Evolutionary conservation across 2,113 vertebrate genomes (phyloP), one percentile per base, ranked within the genome.

Genomic region (Gallinago paraguaiae): DNA sequence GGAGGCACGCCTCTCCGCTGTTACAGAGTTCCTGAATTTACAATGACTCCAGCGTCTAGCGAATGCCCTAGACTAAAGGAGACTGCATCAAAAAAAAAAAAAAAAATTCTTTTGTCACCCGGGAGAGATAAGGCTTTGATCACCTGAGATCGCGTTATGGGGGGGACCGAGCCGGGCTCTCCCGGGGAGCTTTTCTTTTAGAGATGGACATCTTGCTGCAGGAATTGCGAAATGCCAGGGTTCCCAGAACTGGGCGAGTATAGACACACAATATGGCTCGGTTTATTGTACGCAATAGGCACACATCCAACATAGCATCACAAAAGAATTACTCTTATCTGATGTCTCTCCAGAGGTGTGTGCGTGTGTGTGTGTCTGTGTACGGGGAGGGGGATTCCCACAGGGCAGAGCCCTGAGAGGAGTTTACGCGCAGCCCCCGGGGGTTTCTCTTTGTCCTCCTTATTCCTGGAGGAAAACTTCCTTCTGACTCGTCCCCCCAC

Each of bases 41-140:
- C 89, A 94, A 95, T 87, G 94, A 94, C 93, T 95, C 76, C 50
- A 76, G 28, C 90, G 60, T 91, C 87, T 95, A 87, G 85, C 92
- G 93, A 96, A 97, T 92, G 96, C 94, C 97, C 96, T 97, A 96
- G 84, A 79, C 96, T 92, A 97, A 96, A 98, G 97, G 95, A 97
- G 96, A 97, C 94, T 97, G 96, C 94, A 93, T 95, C 27, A 45
- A 46, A 78, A 88, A 83, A 91, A 59, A 19, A 31, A 56, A 20
- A 56, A 60, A 17, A 18, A 17, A 19, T 83, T 67, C 81, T 84
- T 87, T 86, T 94, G 94, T 95, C 92, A 90, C 93, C 82, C 53
- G 12, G 41, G 72, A 77, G 46, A 92, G 86, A 92, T 81, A 83
- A 88, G 25, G 63, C 65, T 86, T 93, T 93, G 93, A 95, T 88